These are phyloP conservation scores for Lucilia sericata DNA, from an alignment of 1,140 invertebrate genomes.

Conservation along the genomic window DNA sequence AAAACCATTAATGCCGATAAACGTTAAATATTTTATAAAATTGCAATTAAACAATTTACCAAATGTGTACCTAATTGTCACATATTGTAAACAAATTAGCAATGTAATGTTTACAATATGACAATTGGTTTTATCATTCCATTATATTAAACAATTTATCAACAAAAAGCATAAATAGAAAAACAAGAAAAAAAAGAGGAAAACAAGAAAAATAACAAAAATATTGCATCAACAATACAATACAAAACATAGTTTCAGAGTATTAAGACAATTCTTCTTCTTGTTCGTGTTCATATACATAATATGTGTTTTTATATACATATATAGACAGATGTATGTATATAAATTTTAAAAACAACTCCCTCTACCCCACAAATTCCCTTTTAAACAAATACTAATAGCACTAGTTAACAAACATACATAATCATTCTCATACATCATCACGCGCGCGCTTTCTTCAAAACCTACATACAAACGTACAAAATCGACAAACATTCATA, in stretches of 20 bases:
- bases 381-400: background rate
- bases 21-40: no score
- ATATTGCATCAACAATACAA: slow-evolving; percentile 16
- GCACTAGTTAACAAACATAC: slow-evolving; percentile 20
- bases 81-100: background rate
- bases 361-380: background rate
- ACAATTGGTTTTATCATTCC: no score
- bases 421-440: slow-evolving; percentile 28
- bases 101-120: background rate
- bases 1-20: no score
- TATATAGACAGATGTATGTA: background rate
- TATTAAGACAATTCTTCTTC: background rate
- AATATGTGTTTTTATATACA: background rate
- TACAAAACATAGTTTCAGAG: background rate
- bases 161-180: background rate
- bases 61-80: no score
- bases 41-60: no score
- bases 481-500: background rate
- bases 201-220: slow-evolving; percentile 5
- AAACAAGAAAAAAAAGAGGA: background rate
- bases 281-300: background rate
- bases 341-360: background rate
- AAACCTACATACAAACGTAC: background rate
- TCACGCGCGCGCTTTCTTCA: slow-evolving; percentile 38
- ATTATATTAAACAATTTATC: background rate